phyloP scores from a whole-genome alignment of 2,113 vertebrate genomes.

The Azemiops feae region DNA sequence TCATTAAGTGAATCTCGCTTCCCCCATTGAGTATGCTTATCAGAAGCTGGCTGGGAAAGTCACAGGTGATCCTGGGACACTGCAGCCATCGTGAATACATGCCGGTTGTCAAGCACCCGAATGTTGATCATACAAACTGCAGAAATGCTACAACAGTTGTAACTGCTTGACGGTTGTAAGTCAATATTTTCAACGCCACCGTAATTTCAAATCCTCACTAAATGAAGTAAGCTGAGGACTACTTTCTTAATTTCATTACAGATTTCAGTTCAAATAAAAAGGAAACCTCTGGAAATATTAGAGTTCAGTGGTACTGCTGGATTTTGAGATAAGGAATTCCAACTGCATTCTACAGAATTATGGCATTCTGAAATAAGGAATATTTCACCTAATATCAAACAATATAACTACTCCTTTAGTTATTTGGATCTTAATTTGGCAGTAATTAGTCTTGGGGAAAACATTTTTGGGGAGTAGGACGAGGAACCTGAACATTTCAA shows the following conservation, averaged over 20 bases:
- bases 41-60: not conserved
- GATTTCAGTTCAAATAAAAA: not conserved
- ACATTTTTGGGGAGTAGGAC: not conserved
- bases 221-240: not conserved
- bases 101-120: not conserved
- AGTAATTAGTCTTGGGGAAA: not conserved
- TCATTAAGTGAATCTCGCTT: not conserved
- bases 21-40: not conserved
- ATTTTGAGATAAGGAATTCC: not conserved
- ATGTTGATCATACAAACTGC: not conserved
- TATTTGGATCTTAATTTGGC: not conserved
- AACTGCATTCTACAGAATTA: not conserved
- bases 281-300: not conserved
- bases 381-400: not conserved
- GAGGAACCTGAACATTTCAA: not conserved
- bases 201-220: not conserved
- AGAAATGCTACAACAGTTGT: not conserved
- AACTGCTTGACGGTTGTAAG: not conserved
- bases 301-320: not conserved
- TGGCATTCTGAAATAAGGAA: not conserved
- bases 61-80: not conserved
- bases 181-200: not conserved
- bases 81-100: not conserved
- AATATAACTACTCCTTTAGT: not conserved
- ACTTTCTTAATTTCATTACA: not conserved